These are phyloP conservation scores for Parazoanthus atlanticus DNA, from an alignment of 92 coral and sea anemone genomes.

Conservation along the genomic window DNA sequence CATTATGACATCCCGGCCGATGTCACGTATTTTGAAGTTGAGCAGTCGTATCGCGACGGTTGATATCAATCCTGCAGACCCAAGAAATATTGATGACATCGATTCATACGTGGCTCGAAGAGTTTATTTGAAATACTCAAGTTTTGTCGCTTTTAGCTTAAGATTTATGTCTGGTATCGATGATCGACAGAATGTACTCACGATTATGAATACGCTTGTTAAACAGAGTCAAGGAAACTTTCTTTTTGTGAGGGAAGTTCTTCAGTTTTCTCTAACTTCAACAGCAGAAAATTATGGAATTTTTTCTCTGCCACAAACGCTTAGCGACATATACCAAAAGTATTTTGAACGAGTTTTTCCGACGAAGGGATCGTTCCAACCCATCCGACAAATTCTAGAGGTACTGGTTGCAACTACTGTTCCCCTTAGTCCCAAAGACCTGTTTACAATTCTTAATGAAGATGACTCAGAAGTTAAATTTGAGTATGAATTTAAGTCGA, in stretches of 20 bases:
- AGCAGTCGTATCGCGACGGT: conserved; percentile 11
- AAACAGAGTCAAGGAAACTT: conserved; percentile 51
- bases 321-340: conserved; percentile 44
- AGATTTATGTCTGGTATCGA: conserved; percentile 4
- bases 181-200: conserved; percentile 13
- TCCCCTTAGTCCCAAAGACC: neutral
- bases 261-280: conserved; percentile 9
- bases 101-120: conserved; percentile 41
- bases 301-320: conserved; percentile 42
- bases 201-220: conserved; percentile 26
- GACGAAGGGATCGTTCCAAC: neutral
- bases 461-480: neutral
- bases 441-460: conserved; percentile 8
- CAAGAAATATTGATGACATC: conserved; percentile 49
- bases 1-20: conserved; percentile 48
- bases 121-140: conserved; percentile 22
- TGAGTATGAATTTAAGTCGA: neutral
- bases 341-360: conserved; percentile 35
- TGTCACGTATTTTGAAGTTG: conserved; percentile 21
- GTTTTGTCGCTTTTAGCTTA: conserved; percentile 9
- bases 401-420: conserved; percentile 13
- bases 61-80: conserved; percentile 37
- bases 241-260: conserved; percentile 46
- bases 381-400: conserved; percentile 17
- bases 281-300: neutral